phyloP scores from a whole-genome alignment of 2,797 vertebrate species.

The Leptodactylus fallax region DNA sequence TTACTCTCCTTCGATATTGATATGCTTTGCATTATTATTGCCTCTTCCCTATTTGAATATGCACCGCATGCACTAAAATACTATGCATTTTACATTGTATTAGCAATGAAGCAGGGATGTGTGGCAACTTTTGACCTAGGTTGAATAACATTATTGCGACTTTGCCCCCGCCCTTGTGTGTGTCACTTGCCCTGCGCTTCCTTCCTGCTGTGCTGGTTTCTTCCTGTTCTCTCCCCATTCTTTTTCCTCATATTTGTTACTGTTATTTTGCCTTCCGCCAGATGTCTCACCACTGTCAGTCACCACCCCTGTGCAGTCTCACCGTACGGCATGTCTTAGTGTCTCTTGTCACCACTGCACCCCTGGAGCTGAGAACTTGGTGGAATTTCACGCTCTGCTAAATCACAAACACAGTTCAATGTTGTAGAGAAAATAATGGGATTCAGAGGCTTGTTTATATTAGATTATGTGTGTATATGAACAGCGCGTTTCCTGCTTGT shows the following conservation, averaged over 20 bases:
- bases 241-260: conserved; percentile 68
- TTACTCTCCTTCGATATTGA: background rate
- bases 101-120: conserved; percentile 13
- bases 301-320: conserved; percentile 67
- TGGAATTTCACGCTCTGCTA: conserved; percentile 74
- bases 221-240: conserved; percentile 73
- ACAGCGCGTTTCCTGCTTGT: background rate
- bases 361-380: conserved; percentile 74
- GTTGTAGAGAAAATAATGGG: background rate
- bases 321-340: conserved; percentile 62
- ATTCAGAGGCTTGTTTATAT: background rate
- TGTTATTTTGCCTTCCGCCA: conserved; percentile 79
- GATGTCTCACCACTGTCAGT: conserved; percentile 78
- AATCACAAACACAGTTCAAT: conserved; percentile 61
- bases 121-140: conserved; percentile 26
- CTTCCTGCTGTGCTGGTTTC: conserved; percentile 76
- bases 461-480: background rate
- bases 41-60: background rate
- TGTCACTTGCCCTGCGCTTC: conserved; percentile 69
- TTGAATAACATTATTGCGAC: background rate
- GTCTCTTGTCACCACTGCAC: conserved; percentile 72
- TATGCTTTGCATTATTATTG: background rate
- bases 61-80: background rate
- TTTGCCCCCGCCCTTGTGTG: conserved; percentile 19
- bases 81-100: conserved; percentile 25